A percentile compares a stretch with the other conserved stretches of the same genome.
These are phyloP conservation scores for Ariopsis seemanni DNA, from an alignment of 2,113 vertebrate species.

Conservation along the genomic window DNA sequence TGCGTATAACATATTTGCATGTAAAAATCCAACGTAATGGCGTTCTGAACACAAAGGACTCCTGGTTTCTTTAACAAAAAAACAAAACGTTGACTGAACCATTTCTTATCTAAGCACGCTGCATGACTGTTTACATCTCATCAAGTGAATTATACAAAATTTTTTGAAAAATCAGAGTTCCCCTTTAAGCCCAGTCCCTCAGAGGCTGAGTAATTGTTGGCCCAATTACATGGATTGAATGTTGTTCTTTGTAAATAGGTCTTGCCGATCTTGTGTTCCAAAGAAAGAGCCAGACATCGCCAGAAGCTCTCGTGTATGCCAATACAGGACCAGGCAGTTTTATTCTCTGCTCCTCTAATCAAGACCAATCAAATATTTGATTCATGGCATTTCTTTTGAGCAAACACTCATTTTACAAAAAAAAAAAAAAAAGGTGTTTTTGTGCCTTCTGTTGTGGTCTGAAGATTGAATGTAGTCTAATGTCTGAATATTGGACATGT, in stretches of 20 bases:
- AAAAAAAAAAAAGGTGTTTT: neutral
- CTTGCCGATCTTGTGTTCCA: slow-evolving; percentile 47
- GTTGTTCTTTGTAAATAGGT: slow-evolving; percentile 53
- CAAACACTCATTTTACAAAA: slow-evolving; percentile 21
- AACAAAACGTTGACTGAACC: neutral
- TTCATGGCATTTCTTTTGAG: slow-evolving; percentile 17
- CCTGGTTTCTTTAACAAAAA: neutral
- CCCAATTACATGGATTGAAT: slow-evolving; percentile 46
- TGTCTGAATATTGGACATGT: slow-evolving; percentile 31
- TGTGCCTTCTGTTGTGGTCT: slow-evolving; percentile 29
- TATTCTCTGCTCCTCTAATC: slow-evolving; percentile 51
- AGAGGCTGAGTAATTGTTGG: slow-evolving; percentile 36
- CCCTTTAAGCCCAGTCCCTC: slow-evolving; percentile 31
- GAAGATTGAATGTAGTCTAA: slow-evolving; percentile 44
- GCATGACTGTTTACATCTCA: slow-evolving; percentile 21
- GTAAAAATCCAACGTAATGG: neutral
- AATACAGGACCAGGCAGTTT: slow-evolving; percentile 46
- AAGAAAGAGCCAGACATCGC: slow-evolving; percentile 50
- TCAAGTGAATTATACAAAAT: neutral
- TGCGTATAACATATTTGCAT: neutral
- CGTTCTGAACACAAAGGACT: neutral
- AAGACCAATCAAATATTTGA: slow-evolving; percentile 55
- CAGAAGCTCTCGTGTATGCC: slow-evolving; percentile 23
- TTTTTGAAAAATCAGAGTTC: neutral
- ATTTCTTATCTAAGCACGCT: slow-evolving; percentile 1